These are phyloP conservation scores for Archocentrus centrarchus DNA, from an alignment of 2,113 vertebrate species.

Conservation along the genomic window DNA sequence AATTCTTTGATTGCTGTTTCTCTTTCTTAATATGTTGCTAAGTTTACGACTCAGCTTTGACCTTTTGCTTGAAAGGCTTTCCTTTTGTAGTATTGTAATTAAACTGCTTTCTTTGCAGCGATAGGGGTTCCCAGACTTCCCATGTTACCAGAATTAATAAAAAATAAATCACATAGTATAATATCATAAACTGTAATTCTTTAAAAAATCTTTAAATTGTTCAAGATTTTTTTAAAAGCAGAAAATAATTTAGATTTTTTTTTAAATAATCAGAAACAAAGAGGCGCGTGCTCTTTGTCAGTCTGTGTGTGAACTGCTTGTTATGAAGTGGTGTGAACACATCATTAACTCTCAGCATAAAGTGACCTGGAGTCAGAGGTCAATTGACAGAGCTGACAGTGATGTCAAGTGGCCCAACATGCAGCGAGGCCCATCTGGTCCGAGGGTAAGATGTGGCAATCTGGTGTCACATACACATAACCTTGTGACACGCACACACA, in stretches of 20 bases:
- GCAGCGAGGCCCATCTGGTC: conserved; percentile 78
- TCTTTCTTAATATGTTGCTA: not conserved
- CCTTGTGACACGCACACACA: conserved; percentile 24
- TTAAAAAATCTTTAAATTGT: not conserved
- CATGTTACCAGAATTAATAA: not conserved
- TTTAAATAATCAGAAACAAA: not conserved
- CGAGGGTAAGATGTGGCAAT: conserved; percentile 61
- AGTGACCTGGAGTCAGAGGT: conserved; percentile 79
- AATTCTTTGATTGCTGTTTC: not conserved
- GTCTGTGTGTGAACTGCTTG: conserved; percentile 31
- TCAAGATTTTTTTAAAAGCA: not conserved
- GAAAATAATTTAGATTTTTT: fast-evolving
- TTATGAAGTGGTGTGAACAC: conserved; percentile 75
- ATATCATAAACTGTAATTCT: not conserved
- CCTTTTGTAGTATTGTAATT: not conserved
- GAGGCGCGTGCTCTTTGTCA: not conserved
- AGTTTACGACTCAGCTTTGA: not conserved
- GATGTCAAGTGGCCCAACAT: conserved; percentile 78
- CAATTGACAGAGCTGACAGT: conserved; percentile 79
- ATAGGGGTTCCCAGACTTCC: not conserved
- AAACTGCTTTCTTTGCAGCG: not conserved
- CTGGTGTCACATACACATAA: conserved; percentile 56
- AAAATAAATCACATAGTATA: no score
- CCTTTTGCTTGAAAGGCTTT: not conserved
- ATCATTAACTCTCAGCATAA: conserved; percentile 78